Evolutionary conservation across 2,888 invertebrate genomes (phyloP).

Genomic region (Oeneis ivallda): DNA sequence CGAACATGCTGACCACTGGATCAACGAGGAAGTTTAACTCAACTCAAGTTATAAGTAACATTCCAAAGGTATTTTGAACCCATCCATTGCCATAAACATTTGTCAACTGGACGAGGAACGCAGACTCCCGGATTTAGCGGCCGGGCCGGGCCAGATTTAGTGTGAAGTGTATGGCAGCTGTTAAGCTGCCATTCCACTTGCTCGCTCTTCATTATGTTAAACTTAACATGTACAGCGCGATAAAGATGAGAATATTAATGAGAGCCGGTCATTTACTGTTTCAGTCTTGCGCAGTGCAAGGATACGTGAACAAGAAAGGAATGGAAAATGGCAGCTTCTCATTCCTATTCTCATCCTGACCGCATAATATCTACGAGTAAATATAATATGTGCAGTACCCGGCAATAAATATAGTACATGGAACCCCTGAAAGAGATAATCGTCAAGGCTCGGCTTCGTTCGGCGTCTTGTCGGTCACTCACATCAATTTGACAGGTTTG

Average conservation of each 20-base stretch:
- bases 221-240: neutral
- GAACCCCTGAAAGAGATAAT: too few species aligned
- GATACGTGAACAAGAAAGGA: neutral
- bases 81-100: constrained; percentile 15
- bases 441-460: too few species aligned
- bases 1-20: neutral
- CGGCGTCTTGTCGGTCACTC: too few species aligned
- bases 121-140: constrained; percentile 33
- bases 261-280: neutral
- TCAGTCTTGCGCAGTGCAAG: neutral
- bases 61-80: neutral
- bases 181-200: constrained; percentile 4
- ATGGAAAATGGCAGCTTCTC: too few species aligned
- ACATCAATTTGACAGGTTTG: too few species aligned
- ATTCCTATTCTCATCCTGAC: too few species aligned
- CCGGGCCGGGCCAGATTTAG: constrained; percentile 29
- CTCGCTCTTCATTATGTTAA: neutral
- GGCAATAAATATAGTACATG: too few species aligned
- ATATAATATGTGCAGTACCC: too few species aligned
- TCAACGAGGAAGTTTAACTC: neutral
- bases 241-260: too few species aligned
- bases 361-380: too few species aligned
- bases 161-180: constrained; percentile 19
- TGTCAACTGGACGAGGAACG: constrained; percentile 18
- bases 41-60: neutral